Percentiles rank a stretch among this genome's conserved stretches.
phyloP scores from a whole-genome alignment of 2,888 invertebrate genomes.

The Aphidoletes aphidimyza region DNA sequence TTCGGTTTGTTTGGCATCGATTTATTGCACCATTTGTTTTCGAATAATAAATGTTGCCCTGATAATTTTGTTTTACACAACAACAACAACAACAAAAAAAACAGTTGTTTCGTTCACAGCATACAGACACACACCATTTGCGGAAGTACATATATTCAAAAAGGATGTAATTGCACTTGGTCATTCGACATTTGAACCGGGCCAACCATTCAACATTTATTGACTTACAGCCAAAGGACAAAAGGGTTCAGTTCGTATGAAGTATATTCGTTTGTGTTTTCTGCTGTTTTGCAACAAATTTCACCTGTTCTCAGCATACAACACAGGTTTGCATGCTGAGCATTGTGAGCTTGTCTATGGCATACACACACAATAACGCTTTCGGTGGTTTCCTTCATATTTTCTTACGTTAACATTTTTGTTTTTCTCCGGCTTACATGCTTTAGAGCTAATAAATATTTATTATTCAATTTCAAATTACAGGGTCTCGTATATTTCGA shows the following conservation, averaged over 20 bases:
- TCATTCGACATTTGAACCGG: constrained; percentile 42
- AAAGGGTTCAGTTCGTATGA: constrained; percentile 7
- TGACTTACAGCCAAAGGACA: constrained; percentile 46
- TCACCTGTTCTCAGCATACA: constrained; percentile 17
- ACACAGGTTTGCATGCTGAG: neutral
- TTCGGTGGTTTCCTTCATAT: neutral
- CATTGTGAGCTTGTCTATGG: neutral
- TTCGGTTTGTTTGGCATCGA: neutral
- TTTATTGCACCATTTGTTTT: constrained; percentile 42
- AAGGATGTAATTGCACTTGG: constrained; percentile 37
- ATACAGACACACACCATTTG: neutral
- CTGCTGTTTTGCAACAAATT: constrained; percentile 4
- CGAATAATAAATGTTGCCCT: constrained; percentile 35
- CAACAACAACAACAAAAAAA: too few species aligned
- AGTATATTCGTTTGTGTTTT: neutral
- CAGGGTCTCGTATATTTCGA: constrained; percentile 34
- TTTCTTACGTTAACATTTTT: neutral
- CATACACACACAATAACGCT: neutral
- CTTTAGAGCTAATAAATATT: constrained; percentile 35
- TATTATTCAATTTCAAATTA: constrained; percentile 39
- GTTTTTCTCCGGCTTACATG: too few species aligned
- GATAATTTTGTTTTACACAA: constrained; percentile 14
- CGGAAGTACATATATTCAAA: constrained; percentile 24
- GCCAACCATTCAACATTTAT: constrained; percentile 18
- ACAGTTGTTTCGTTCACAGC: constrained; percentile 23